Conservation (phyloP, 1,140 invertebrate genomes). For the Panulirus ornatus region DNA sequence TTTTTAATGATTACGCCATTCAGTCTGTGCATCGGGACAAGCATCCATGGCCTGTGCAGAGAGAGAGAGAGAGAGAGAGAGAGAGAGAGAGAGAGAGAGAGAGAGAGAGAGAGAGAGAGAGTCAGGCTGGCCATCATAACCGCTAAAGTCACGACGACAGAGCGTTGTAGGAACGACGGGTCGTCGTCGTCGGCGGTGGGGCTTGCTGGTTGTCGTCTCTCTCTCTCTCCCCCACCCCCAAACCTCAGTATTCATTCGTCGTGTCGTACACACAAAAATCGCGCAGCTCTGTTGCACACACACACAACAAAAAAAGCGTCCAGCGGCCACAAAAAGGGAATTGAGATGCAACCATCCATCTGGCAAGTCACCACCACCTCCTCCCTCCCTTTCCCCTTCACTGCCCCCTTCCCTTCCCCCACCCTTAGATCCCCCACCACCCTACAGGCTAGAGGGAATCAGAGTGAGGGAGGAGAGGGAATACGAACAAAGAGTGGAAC, state of each 20-base stretch:
- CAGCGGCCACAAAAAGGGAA: slow-evolving; percentile 17
- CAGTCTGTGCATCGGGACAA: too few species aligned
- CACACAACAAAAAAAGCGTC: neutral
- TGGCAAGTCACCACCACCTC: slow-evolving; percentile 35
- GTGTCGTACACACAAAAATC: neutral
- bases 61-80: neutral
- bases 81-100: neutral
- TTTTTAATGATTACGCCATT: too few species aligned
- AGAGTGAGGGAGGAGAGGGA: neutral
- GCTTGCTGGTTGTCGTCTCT: too few species aligned
- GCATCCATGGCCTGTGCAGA: too few species aligned
- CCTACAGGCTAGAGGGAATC: too few species aligned
- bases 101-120: neutral
- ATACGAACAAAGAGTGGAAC: neutral
- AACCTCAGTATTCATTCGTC: neutral
- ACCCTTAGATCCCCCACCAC: neutral
- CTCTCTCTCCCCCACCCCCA: too few species aligned
- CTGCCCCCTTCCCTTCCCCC: neutral
- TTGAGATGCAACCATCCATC: slow-evolving; percentile 59
- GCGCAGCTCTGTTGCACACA: neutral
- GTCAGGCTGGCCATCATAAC: too few species aligned
- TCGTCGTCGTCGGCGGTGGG: too few species aligned
- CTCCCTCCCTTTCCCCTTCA: neutral
- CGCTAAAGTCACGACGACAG: too few species aligned
- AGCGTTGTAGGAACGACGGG: too few species aligned